Base-by-base conservation (phyloP, 2,797 vertebrate species). In the Mallotus villosus region DNA sequence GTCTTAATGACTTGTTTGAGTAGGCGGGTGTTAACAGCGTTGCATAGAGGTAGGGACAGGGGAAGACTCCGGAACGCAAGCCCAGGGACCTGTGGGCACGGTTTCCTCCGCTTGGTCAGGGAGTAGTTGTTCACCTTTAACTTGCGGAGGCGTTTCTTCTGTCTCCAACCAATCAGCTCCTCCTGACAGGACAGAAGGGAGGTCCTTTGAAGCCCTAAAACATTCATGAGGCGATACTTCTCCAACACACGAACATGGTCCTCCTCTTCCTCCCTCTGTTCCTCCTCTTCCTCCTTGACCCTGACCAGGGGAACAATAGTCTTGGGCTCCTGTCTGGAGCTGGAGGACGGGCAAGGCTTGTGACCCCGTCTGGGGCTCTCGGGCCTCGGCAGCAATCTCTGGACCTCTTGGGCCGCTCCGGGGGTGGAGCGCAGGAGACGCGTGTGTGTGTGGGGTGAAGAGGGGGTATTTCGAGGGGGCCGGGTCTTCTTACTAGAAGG, bases 71-170 rank as follows among this genome's bases (percentile, higher is more conserved):
- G 74, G 1, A 73, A 88, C 0, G 84, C 67, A 2, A 84, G 70
- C 19, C 12, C 85, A 0, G 86, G 78, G 19, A 86, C 80, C 34
- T 71, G 27, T 9, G 80, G 14, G 46, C 89, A 89, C 0, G 92
- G 91, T 78, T 92, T 93, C 59, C 93, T 81, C 60, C 92, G 82
- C 51, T 91, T 88, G 19, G 92, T 93, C 41, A 94, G 88, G 0
- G 92, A 94, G 61, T 95, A 95, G 82, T 94, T 92, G 81, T 92
- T 94, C 29, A 91, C 92, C 79, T 95, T 95, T 58, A 92, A 86
- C 80, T 94, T 94, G 71, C 94, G 84, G 60, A 95, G 90, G 4
- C 94, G 86, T 72, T 93, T 94, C 83, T 95, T 95, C 74, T 94
- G 94, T 63, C 92, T 91, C 93, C 94, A 94, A 61, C 93, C 93